Base-by-base conservation (phyloP, 2,888 invertebrate species). In the Lampropteryx suffumata region DNA sequence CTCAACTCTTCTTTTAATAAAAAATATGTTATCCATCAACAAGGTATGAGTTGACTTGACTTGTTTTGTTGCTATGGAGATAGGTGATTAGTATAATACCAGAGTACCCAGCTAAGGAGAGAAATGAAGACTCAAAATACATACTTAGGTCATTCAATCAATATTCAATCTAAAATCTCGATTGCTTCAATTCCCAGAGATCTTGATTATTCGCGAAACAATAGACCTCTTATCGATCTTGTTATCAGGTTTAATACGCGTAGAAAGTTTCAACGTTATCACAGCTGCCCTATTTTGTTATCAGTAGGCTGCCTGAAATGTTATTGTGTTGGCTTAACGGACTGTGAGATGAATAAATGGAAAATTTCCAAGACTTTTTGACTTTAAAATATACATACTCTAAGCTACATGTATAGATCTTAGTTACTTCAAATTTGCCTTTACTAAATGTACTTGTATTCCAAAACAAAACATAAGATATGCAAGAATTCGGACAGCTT, bases 191-290 rank as follows among this genome's bases (percentile, higher is more conserved):
- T 45, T 48, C 39, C 30, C 9, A 39, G 21, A 40, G 48, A 88
- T 72, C 40, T 43, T 47, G 53, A 50, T 73, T 73, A 73, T 76
- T 76, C 55, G 43, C 73, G 82, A 88, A 88, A 89, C 88, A 87
- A 69, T 82, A 60, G 55, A 44, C 44, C 48, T 50, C 64, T 84
- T 88, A 89, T 88, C 85, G 71, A 48, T 41, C 50, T 58, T 65
- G 72, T 76, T 89, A 89, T 89, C 89, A 79, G 60, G 72, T 80
- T 84, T 89, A 90, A 90, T 89, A 80, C 79, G 85, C 89, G 86
- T 89, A 79, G 80, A 86, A 85, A 89, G 82, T 81, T 76, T 74
- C 65, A 67, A 65, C 64, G 71, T 87, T 88, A 85, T 85, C 85
- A n/a, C n/a, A 73, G 69, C 53, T 85, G 88, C 78, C 80, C 88